Percentiles rank a stretch among this genome's conserved stretches.
These are phyloP conservation scores for Globodera rostochiensis DNA, from an alignment of 1,140 invertebrate genomes.

Conservation along the genomic window DNA sequence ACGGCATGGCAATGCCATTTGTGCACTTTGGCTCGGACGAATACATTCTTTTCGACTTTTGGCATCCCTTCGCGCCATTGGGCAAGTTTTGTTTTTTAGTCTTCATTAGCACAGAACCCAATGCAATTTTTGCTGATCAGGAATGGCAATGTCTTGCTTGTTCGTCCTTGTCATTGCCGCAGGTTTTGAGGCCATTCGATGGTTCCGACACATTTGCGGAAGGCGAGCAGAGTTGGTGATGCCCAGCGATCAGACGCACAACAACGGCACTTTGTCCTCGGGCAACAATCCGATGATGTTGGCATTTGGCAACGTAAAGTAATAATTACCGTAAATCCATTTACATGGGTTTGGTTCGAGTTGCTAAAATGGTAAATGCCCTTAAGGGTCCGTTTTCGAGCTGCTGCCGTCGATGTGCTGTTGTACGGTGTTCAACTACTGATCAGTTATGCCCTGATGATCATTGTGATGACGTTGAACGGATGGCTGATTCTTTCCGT, in stretches of 20 bases:
- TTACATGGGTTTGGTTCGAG: no score
- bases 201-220: not conserved
- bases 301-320: not conserved
- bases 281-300: not conserved
- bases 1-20: not conserved
- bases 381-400: not conserved
- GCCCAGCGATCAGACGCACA: not conserved
- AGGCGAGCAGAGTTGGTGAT: not conserved
- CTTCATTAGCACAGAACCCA: no score
- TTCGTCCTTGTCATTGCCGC: not conserved
- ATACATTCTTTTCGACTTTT: conserved; percentile 1
- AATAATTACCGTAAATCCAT: not conserved
- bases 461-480: not conserved
- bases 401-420: not conserved
- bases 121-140: not conserved
- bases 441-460: not conserved
- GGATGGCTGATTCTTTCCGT: not conserved
- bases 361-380: no score
- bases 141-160: not conserved
- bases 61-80: not conserved
- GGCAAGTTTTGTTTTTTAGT: not conserved
- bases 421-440: not conserved
- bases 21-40: not conserved
- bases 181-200: not conserved
- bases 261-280: not conserved